Conservation (phyloP, 2,797 vertebrate species). For the Epinephelus coioides region DNA sequence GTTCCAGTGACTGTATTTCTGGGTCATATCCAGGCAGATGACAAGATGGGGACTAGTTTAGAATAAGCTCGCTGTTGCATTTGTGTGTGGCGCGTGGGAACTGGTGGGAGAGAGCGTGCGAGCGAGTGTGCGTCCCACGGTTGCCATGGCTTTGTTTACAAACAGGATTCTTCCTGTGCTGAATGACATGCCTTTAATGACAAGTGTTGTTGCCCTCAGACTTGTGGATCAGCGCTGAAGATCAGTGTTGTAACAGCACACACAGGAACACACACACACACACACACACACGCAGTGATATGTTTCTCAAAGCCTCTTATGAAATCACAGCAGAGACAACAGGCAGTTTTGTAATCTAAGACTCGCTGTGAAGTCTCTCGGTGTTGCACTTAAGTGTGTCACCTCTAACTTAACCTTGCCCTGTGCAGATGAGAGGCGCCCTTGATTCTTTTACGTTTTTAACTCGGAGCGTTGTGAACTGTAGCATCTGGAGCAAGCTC, state of each 20-base stretch:
- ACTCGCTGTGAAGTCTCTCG: conserved; percentile 47
- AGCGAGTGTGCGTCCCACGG: conserved; percentile 64
- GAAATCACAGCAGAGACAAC: conserved; percentile 71
- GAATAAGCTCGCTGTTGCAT: conserved; percentile 55
- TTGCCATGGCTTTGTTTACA: conserved; percentile 86
- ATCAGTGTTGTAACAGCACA: conserved; percentile 65
- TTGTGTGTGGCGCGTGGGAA: conserved; percentile 19
- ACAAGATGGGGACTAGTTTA: conserved; percentile 77
- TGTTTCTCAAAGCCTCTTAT: conserved; percentile 72
- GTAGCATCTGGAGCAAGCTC: neutral
- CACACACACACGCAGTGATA: conserved; percentile 28
- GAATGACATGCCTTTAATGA: conserved; percentile 81
- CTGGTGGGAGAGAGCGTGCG: conserved; percentile 8
- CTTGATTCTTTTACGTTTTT: conserved; percentile 27
- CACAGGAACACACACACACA: conserved; percentile 27
- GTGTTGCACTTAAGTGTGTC: conserved; percentile 65
- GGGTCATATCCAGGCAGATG: conserved; percentile 84
- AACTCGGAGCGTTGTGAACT: neutral
- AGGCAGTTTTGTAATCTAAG: conserved; percentile 72
- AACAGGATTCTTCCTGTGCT: conserved; percentile 81
- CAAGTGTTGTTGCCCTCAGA: conserved; percentile 77
- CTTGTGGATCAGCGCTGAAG: conserved; percentile 71
- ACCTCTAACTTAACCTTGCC: conserved; percentile 64
- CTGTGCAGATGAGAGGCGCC: conserved; percentile 39
- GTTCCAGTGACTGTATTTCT: conserved; percentile 85